Base-by-base conservation (phyloP, 2,113 vertebrate genomes). In the Syngnathus typhle region DNA sequence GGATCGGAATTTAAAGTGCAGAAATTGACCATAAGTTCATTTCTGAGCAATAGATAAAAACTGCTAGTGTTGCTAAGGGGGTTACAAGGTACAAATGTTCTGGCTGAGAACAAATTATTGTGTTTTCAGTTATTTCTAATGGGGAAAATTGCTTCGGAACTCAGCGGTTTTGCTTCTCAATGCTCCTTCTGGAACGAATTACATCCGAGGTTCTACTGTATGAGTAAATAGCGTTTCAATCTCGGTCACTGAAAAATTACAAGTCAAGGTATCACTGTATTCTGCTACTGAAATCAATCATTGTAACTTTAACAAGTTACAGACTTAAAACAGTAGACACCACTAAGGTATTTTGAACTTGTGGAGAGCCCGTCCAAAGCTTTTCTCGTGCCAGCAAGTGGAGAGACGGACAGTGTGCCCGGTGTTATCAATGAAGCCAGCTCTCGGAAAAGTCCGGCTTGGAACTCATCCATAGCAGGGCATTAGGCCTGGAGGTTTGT, bases 401-500 rank as follows among this genome's bases (percentile, higher is more conserved):
- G 85, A 86, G 86, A 75, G 82, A 84, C 74, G 82, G 88, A 89
- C 88, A 88, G 82, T 89, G 88, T 87, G 87, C 84, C 88, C 74
- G 86, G 87, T 91, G 83, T 90, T 91, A 90, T 91, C 90, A 92
- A 89, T 91, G 89, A 90, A 89, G 89, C 87, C 84, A 83, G 86
- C 86, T 84, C 83, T 76, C 79, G 71, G 75, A 82, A 86, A 89
- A 84, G 82, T 84, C 83, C 83, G 83, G 85, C 87, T 92, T 92
- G 91, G 91, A 92, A 78, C 82, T 73, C 79, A 46, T 91, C 90
- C 91, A 92, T 60, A 80, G 87, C 88, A 86, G 79, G 83, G 90
- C 88, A 90, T 91, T 92, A 90, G 88, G 87, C 89, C 89, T 87
- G 89, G 85, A 88, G 84, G 88, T 91, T 91, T 92, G 89, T 92